Percentiles rank a stretch among this genome's conserved stretches.
phyloP scores from a whole-genome alignment of 2,113 vertebrate species.

The Eleginops maclovinus region DNA sequence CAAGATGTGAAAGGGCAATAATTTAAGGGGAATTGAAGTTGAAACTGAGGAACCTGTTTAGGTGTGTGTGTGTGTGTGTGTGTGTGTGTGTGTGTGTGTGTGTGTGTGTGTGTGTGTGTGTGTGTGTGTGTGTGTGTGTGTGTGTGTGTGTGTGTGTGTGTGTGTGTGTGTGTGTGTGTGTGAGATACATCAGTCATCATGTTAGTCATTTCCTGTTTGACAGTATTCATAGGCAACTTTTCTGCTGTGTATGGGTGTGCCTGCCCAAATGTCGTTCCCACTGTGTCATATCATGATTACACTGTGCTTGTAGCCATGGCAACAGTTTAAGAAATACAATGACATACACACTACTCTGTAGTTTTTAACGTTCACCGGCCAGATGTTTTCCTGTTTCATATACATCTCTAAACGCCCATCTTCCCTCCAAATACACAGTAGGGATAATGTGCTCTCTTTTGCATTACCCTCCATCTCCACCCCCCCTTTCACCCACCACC shows the following conservation, averaged over 20 bases:
- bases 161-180: no score
- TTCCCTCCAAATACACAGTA: neutral
- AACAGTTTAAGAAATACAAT: constrained; percentile 42
- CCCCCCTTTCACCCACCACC: no score
- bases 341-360: neutral
- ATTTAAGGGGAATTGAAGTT: no score
- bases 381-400: neutral
- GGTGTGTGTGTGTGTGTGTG: no score
- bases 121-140: no score
- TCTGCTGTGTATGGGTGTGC: constrained; percentile 46
- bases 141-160: no score
- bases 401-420: neutral
- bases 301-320: constrained; percentile 41
- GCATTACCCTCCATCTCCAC: neutral
- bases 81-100: no score
- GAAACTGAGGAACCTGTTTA: no score
- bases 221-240: constrained; percentile 10
- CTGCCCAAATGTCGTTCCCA: constrained; percentile 20
- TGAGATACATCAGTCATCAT: neutral
- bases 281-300: constrained; percentile 3
- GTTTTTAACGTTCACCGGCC: neutral
- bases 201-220: constrained; percentile 57
- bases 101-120: no score
- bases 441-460: neutral
- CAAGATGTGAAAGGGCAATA: no score